A percentile compares a stretch with the other conserved stretches of the same genome.
These are phyloP conservation scores for Drosophila melanosoma DNA, from an alignment of 2,888 invertebrate species.

Conservation along the genomic window DNA sequence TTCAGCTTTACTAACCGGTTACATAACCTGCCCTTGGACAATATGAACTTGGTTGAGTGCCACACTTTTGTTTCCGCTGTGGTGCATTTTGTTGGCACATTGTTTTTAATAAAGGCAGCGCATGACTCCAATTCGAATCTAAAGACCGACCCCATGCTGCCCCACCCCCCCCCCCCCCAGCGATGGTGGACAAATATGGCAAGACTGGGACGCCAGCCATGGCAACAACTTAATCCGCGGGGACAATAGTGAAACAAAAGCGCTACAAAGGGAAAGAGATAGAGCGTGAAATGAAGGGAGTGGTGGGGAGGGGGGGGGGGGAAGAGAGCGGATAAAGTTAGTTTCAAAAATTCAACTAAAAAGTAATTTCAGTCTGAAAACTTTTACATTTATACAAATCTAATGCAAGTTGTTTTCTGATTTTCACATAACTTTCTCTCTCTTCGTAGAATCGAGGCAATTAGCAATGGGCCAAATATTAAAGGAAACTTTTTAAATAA, in stretches of 20 bases:
- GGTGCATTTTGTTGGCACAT: constrained; percentile 59
- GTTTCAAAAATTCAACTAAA: constrained; percentile 72
- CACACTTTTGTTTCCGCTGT: constrained; percentile 55
- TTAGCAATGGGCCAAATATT: constrained; percentile 62
- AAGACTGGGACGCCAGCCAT: constrained; percentile 29
- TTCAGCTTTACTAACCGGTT: constrained; percentile 8
- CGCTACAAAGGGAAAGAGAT: neutral
- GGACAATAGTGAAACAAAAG: constrained; percentile 52
- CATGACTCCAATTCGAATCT: neutral
- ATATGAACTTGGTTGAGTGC: constrained; percentile 41
- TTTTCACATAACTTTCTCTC: constrained; percentile 23
- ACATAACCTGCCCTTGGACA: constrained; percentile 20
- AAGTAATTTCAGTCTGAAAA: constrained; percentile 60
- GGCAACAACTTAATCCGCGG: constrained; percentile 68
- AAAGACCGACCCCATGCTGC: constrained; percentile 4
- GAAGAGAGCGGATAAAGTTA: constrained; percentile 34
- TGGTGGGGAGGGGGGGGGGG: neutral
- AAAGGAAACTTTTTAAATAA: constrained; percentile 54
- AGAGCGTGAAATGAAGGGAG: neutral
- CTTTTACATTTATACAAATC: constrained; percentile 61
- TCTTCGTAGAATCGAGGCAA: constrained; percentile 46
- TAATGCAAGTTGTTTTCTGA: constrained; percentile 38
- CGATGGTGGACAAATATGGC: constrained; percentile 13
- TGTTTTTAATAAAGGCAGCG: constrained; percentile 63
- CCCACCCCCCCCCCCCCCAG: neutral